These are phyloP conservation scores for Harpalus rubripes DNA, from an alignment of 2,888 invertebrate species.

Conservation along the genomic window DNA sequence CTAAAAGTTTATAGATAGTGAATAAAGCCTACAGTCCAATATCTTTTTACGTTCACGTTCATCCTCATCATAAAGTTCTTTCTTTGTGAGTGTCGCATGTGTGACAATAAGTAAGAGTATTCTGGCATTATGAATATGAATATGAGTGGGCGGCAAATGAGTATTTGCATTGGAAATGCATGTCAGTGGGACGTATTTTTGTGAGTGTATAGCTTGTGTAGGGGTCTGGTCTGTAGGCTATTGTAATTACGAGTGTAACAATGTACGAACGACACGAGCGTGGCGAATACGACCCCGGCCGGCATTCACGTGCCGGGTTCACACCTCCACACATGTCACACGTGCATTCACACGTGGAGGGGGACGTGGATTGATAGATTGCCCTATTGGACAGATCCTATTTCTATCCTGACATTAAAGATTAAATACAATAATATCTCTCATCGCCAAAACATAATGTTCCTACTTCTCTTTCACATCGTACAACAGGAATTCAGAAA, in stretches of 20 bases:
- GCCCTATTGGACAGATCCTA: neutral
- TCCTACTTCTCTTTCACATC: neutral
- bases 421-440: neutral
- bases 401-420: neutral
- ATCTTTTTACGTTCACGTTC: slow-evolving; percentile 13
- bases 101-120: slow-evolving; percentile 53
- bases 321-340: slow-evolving; percentile 46
- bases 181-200: slow-evolving; percentile 49
- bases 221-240: slow-evolving; percentile 47
- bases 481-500: no score
- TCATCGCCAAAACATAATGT: neutral
- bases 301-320: slow-evolving; percentile 44
- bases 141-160: slow-evolving; percentile 35
- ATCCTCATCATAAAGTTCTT: neutral
- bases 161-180: slow-evolving; percentile 53
- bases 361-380: neutral
- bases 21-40: slow-evolving; percentile 37
- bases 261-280: slow-evolving; percentile 45
- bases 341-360: slow-evolving; percentile 6
- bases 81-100: slow-evolving; percentile 6
- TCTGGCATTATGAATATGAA: slow-evolving; percentile 42
- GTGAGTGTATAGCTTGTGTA: slow-evolving; percentile 22
- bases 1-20: slow-evolving; percentile 19
- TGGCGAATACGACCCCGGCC: slow-evolving; percentile 9
- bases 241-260: slow-evolving; percentile 55